Conservation (phyloP, 2,797 vertebrate genomes). For the Sphenodon punctatus region DNA sequence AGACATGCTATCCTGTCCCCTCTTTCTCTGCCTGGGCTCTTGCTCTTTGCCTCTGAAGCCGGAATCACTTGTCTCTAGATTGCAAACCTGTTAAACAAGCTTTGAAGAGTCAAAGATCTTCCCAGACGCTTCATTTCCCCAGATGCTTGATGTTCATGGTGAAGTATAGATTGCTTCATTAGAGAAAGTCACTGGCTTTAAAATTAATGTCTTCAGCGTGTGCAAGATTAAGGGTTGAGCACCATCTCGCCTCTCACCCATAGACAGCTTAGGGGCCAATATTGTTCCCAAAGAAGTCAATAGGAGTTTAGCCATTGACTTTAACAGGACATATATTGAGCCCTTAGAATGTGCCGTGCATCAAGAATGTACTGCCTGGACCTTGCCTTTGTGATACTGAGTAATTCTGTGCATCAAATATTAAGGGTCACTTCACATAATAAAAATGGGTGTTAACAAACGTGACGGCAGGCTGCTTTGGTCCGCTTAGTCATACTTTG, state of each 20-base stretch:
- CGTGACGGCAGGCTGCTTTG: too few species aligned
- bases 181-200: conserved; percentile 15
- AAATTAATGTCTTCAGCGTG: conserved; percentile 17
- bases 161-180: conserved; percentile 6
- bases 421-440: conserved; percentile 36
- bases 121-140: neutral
- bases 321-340: too few species aligned
- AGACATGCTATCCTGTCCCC: neutral
- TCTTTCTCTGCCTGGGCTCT: neutral
- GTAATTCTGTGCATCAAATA: conserved; percentile 20
- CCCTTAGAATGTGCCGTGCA: neutral
- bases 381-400: conserved; percentile 7
- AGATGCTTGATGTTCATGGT: neutral
- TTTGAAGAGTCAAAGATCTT: conserved; percentile 7
- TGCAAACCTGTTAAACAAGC: too few species aligned
- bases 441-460: too few species aligned
- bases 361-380: neutral
- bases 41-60: neutral
- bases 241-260: neutral
- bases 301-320: too few species aligned
- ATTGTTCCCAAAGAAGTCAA: conserved; percentile 50
- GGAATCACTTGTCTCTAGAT: neutral
- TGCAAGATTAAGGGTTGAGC: neutral
- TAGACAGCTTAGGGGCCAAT: conserved; percentile 51
- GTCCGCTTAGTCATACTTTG: too few species aligned